Percentiles rank a stretch among this genome's conserved stretches.
Conservation (phyloP, 2,113 vertebrate genomes). For the Scopus umbretta region DNA sequence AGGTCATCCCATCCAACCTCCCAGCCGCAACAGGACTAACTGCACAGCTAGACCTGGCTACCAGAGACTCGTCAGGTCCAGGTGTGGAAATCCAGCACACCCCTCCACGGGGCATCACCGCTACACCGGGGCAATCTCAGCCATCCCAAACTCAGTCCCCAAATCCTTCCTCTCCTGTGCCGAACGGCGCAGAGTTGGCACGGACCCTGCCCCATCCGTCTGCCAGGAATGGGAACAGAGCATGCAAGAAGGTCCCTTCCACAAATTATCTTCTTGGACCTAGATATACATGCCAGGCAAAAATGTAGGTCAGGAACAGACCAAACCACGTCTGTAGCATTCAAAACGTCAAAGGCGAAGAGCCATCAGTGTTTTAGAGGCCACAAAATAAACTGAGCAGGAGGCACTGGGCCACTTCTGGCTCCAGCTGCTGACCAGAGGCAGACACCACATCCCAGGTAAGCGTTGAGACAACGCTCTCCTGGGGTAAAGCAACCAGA, state of each 20-base stretch:
- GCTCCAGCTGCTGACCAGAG: background rate
- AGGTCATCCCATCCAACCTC: background rate
- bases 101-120: background rate
- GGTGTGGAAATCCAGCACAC: background rate
- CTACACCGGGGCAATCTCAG: background rate
- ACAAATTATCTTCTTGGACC: background rate
- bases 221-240: background rate
- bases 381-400: background rate
- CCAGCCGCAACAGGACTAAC: background rate
- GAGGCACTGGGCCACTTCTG: background rate
- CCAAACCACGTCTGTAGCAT: rapidly evolving
- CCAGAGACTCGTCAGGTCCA: background rate
- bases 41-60: background rate
- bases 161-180: background rate
- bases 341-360: background rate
- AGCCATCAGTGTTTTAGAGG: background rate
- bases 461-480: too few relatives aligned
- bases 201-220: background rate
- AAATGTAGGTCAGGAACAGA: background rate
- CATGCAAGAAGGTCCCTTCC: background rate
- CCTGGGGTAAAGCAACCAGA: background rate
- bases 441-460: background rate
- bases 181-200: rapidly evolving
- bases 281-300: background rate
- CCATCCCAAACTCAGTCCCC: background rate